These are phyloP conservation scores for Falco punctatus DNA, from an alignment of 2,113 vertebrate genomes.

Conservation along the genomic window DNA sequence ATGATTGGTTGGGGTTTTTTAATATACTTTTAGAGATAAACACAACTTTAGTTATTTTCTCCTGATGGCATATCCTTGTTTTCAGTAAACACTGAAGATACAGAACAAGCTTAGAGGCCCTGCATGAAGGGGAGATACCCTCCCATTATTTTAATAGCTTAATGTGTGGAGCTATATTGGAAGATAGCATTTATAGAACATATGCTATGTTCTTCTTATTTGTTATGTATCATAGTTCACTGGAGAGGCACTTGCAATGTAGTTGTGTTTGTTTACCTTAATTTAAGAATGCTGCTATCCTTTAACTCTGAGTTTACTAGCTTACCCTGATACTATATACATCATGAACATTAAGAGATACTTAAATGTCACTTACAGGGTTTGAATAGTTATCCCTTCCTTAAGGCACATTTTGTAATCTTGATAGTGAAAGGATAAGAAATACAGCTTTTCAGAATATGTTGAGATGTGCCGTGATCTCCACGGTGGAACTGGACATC, in stretches of 20 bases:
- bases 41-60: not conserved
- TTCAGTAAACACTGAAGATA: not conserved
- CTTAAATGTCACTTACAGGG: not conserved
- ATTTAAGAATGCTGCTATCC: not conserved
- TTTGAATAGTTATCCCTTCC: not conserved
- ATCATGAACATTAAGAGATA: not conserved
- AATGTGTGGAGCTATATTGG: not conserved
- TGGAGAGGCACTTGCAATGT: not conserved
- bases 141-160: not conserved
- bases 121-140: not conserved
- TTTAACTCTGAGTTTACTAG: not conserved
- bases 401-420: not conserved
- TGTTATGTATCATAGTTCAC: not conserved
- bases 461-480: conserved; percentile 67
- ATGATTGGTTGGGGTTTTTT: no score
- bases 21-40: not conserved
- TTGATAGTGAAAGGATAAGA: not conserved
- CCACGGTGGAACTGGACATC: conserved; percentile 54
- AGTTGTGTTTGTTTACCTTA: not conserved
- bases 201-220: not conserved
- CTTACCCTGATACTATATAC: not conserved
- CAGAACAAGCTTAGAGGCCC: not conserved
- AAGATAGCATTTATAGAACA: not conserved
- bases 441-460: conserved; percentile 45
- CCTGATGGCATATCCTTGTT: not conserved